Evolutionary conservation across 1,140 invertebrate species (phyloP).

Genomic region (Hypothenemus hampei): DNA sequence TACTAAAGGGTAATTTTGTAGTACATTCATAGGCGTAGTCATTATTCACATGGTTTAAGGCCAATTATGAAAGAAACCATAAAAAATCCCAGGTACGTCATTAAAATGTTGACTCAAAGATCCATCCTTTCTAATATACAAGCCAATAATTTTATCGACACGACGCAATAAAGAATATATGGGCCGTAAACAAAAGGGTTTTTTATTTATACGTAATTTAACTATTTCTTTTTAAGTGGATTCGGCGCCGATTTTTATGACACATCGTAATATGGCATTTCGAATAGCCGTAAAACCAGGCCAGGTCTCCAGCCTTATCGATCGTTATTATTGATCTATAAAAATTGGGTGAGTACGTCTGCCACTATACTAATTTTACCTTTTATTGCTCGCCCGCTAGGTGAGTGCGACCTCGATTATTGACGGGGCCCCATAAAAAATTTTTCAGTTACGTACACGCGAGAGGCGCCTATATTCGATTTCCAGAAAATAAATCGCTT

Average conservation of each 20-base stretch:
- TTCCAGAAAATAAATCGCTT: background rate
- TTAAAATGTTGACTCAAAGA: too few relatives aligned
- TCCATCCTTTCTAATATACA: too few relatives aligned
- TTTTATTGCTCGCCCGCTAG: conserved; percentile 13
- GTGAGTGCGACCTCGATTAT: too few relatives aligned
- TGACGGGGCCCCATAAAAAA: conserved; percentile 7
- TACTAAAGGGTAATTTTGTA: too few relatives aligned
- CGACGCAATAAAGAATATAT: background rate
- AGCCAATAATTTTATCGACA: too few relatives aligned
- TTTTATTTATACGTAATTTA: too few relatives aligned
- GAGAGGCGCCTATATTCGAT: conserved; percentile 7
- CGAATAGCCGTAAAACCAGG: conserved; percentile 17
- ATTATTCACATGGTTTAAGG: too few relatives aligned
- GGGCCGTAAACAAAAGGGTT: conserved; percentile 20
- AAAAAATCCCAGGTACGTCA: too few relatives aligned
- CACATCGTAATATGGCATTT: conserved; percentile 20
- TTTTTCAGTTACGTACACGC: background rate
- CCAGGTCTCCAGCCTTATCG: conserved; percentile 14
- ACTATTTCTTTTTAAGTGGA: conserved; percentile 15
- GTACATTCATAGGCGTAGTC: too few relatives aligned
- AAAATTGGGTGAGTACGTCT: conserved; percentile 20
- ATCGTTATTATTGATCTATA: conserved; percentile 20
- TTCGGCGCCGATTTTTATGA: conserved; percentile 22
- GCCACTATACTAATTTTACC: too few relatives aligned
- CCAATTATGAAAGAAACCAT: too few relatives aligned